phyloP scores from a whole-genome alignment of 1,140 invertebrate species.

The Drosophila pectinifera region DNA sequence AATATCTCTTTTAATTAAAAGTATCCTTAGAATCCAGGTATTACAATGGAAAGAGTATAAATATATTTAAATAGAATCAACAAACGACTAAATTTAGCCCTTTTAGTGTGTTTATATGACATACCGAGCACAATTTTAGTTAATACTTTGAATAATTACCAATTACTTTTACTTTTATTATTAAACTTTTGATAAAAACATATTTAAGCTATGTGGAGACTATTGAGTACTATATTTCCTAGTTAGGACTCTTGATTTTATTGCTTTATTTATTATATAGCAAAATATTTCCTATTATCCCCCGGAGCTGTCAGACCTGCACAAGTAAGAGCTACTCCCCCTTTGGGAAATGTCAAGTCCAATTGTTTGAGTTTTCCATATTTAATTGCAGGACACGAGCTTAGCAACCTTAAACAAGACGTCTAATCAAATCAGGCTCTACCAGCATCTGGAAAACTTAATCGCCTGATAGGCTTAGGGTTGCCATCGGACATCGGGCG shows the following conservation, averaged over 20 bases:
- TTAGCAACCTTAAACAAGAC: conserved; percentile 66
- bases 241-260: background rate
- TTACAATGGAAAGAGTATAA: too few relatives aligned
- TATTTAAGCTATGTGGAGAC: too few relatives aligned
- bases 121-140: too few relatives aligned
- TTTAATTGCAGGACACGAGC: conserved; percentile 61
- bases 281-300: background rate
- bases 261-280: background rate
- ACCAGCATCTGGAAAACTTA: conserved; percentile 63
- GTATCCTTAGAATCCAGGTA: too few relatives aligned
- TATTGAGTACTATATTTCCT: too few relatives aligned
- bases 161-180: background rate
- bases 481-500: conserved; percentile 13
- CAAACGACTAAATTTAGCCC: too few relatives aligned
- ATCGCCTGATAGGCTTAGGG: conserved; percentile 73
- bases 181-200: background rate
- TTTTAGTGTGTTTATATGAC: too few relatives aligned
- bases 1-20: too few relatives aligned
- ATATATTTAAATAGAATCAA: too few relatives aligned
- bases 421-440: conserved; percentile 64
- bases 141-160: too few relatives aligned
- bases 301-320: background rate
- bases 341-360: conserved; percentile 5
- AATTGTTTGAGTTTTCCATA: conserved; percentile 30
- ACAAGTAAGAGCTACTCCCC: background rate